Evolutionary conservation across 2,797 vertebrate genomes (phyloP).

Genomic region (Mus spretus): DNA sequence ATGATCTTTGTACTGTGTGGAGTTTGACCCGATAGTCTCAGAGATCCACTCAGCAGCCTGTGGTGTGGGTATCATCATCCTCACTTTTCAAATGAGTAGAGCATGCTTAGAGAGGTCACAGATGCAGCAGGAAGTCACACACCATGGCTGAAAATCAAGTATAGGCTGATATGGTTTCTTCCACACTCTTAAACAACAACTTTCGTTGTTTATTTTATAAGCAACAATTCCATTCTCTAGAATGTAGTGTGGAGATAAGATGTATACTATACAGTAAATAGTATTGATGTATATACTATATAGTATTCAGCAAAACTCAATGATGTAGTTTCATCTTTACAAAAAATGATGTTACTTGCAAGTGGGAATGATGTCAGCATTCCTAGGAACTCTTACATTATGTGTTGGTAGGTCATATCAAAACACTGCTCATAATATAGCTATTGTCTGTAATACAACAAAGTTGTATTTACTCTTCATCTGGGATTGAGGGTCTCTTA

Average conservation of each 20-base stretch:
- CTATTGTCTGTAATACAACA: neutral
- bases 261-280: neutral
- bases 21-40: neutral
- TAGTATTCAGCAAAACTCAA: neutral
- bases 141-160: neutral
- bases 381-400: neutral
- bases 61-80: neutral
- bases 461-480: neutral
- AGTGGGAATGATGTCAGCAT: neutral
- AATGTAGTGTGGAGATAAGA: neutral
- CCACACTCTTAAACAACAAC: neutral
- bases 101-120: neutral
- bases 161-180: neutral
- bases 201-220: neutral
- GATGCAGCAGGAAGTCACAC: neutral
- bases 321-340: neutral
- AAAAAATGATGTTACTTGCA: neutral
- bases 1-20: too few species aligned
- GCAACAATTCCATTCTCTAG: neutral
- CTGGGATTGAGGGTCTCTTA: neutral
- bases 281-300: too few species aligned
- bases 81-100: neutral
- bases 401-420: neutral
- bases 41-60: too few species aligned
- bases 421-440: neutral